Evolutionary conservation across 2,113 vertebrate species (phyloP), one percentile per base, ranked within the genome.

Genomic region (Labeo rohita): DNA sequence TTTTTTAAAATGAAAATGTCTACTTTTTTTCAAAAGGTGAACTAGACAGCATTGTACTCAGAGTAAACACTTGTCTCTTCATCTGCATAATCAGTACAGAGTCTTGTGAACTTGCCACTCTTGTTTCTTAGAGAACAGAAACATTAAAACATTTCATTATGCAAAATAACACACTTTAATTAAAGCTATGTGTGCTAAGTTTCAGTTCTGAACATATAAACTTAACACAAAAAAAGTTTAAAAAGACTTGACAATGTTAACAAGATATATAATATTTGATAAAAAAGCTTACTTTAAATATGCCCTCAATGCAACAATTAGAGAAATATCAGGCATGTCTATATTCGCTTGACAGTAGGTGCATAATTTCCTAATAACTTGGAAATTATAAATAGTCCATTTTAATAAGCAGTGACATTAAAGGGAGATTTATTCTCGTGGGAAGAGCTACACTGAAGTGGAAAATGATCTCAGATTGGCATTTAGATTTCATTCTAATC

Each of bases 341-440:
- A 23, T 56, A 56, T n/a, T 49, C 59, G 63, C 85, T 84, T 70
- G 59, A 84, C 76, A 59, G 84, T 84, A 65, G 66, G 75, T 84
- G 87, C 59, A n/a, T 83, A 83, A 81, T 75, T 84, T 87, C 80
- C 82, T 89, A 85, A 83, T 90, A 87, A 88, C 75, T 80, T 81
- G 65, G 84, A 79, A 90, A 84, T 87, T 90, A 88, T 84, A 88
- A 88, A 88, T 88, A 86, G 86, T 88, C 63, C 84, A 81, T 78
- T 82, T 89, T 90, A 89, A 86, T 86, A 87, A 90, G 89, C 86
- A 89, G 86, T 87, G 88, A 87, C 84, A 87, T 90, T 90, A 89
- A 87, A 86, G 86, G 70, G 50, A 87, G 89, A 87, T 87, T 87
- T 84, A 84, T 87, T 89, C 89, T 86, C 63, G 0, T 59, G 86